Evolutionary conservation across 2,797 vertebrate species (phyloP).

Genomic region (Hippocampus kuda): DNA sequence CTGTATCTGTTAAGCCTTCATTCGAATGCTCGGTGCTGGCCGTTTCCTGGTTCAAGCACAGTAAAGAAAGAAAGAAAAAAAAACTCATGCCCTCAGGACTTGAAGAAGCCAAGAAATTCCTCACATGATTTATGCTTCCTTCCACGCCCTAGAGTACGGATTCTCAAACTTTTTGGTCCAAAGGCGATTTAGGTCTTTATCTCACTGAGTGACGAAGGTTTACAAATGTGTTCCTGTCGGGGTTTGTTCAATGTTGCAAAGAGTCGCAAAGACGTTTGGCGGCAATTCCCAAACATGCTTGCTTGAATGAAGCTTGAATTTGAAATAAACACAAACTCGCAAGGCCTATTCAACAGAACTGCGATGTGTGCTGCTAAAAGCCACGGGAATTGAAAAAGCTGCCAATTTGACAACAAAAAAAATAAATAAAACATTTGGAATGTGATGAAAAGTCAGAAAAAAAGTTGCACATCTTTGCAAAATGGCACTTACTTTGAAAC

Average conservation of each 20-base stretch:
- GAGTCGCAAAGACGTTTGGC: too few species aligned
- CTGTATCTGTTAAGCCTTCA: conserved; percentile 7
- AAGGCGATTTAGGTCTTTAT: too few species aligned
- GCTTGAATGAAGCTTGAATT: neutral
- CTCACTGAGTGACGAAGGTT: too few species aligned
- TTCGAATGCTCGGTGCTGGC: neutral
- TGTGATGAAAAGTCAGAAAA: too few species aligned
- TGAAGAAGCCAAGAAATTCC: conserved; percentile 42
- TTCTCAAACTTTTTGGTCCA: neutral
- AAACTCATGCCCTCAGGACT: conserved; percentile 34
- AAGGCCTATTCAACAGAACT: neutral
- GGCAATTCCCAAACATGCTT: too few species aligned
- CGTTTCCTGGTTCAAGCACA: neutral
- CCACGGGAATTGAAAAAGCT: neutral
- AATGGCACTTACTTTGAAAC: too few species aligned
- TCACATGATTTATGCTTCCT: conserved; percentile 17
- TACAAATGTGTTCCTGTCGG: too few species aligned
- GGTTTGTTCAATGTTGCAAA: too few species aligned
- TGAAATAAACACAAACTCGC: neutral
- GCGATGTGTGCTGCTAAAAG: neutral
- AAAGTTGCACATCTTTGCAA: neutral
- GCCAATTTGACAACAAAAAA: too few species aligned
- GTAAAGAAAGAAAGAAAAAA: conserved; percentile 2
- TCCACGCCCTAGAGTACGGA: conserved; percentile 24
- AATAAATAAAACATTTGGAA: neutral